Evolutionary conservation across 2,888 invertebrate genomes (phyloP).

Genomic region (Stratiomys singularior): DNA sequence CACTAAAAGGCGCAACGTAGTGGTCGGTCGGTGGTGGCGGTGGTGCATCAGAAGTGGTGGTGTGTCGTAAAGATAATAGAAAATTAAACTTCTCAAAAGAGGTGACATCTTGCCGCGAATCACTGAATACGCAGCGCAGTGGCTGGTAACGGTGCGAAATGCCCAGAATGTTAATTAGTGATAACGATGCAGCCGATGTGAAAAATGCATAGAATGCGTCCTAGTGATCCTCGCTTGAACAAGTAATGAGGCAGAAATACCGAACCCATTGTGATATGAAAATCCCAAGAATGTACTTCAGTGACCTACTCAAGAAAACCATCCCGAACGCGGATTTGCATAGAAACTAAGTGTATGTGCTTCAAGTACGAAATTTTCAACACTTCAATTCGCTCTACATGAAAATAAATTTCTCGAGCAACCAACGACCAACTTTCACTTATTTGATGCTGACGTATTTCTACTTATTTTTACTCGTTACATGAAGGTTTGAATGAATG

Average conservation of each 20-base stretch:
- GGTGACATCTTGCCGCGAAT: constrained; percentile 32
- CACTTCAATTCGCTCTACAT: constrained; percentile 20
- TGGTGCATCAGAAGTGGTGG: constrained; percentile 40
- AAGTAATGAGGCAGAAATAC: not conserved
- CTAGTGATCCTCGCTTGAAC: constrained; percentile 6
- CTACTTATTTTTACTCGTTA: constrained; percentile 43
- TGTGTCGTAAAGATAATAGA: constrained; percentile 38
- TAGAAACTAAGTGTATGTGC: not conserved
- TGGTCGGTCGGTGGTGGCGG: constrained; percentile 33
- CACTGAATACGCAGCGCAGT: not conserved
- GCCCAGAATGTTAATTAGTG: constrained; percentile 35
- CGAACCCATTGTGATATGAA: constrained; percentile 11
- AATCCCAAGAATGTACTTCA: not conserved
- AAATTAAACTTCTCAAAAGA: constrained; percentile 33
- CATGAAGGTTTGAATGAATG: constrained; percentile 30
- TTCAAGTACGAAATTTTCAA: not conserved
- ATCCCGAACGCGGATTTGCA: not conserved
- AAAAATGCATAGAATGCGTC: constrained; percentile 23
- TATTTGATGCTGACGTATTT: constrained; percentile 38
- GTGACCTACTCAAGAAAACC: not conserved
- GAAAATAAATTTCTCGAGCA: constrained; percentile 41
- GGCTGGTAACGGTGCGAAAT: not conserved
- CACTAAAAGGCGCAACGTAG: constrained; percentile 28
- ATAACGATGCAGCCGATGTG: not conserved
- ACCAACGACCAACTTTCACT: constrained; percentile 46